A percentile compares a stretch with the other conserved stretches of the same genome.
These are phyloP conservation scores for Catagonus wagneri DNA, from an alignment of 2,113 vertebrate genomes.

Conservation along the genomic window DNA sequence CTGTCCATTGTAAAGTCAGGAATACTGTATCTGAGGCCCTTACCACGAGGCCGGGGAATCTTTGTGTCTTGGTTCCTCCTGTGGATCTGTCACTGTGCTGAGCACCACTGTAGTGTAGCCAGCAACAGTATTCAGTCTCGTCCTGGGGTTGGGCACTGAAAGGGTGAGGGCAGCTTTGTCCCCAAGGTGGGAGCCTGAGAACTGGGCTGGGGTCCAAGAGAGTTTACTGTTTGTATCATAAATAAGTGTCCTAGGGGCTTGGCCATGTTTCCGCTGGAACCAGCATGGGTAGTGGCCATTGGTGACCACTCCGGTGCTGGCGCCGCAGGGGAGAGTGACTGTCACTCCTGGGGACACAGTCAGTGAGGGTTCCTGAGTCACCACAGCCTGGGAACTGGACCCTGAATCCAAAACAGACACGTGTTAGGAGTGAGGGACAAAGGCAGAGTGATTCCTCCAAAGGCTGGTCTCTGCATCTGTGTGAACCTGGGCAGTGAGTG, in stretches of 20 bases:
- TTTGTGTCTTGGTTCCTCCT: too few species aligned
- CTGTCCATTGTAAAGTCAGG: too few species aligned
- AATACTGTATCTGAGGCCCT: too few species aligned
- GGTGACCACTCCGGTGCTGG: background rate
- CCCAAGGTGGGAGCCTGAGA: background rate
- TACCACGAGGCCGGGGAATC: too few species aligned
- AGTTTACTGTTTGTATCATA: background rate
- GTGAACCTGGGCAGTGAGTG: background rate
- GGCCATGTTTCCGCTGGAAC: background rate
- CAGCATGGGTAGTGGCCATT: background rate
- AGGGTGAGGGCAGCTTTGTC: background rate
- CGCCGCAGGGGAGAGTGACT: background rate
- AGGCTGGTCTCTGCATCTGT: background rate
- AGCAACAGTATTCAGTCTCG: background rate
- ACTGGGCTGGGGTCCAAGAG: background rate
- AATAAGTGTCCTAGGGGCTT: background rate
- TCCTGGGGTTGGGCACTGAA: background rate
- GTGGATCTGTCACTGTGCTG: too few species aligned
- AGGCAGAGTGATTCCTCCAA: background rate
- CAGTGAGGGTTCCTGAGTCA: background rate
- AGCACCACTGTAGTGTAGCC: background rate
- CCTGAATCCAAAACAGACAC: background rate
- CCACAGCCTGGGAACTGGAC: background rate
- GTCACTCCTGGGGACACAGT: background rate
- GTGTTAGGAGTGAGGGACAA: background rate